phyloP scores from a whole-genome alignment of 2,113 vertebrate species.

The Cyphomyrus plagiostoma region DNA sequence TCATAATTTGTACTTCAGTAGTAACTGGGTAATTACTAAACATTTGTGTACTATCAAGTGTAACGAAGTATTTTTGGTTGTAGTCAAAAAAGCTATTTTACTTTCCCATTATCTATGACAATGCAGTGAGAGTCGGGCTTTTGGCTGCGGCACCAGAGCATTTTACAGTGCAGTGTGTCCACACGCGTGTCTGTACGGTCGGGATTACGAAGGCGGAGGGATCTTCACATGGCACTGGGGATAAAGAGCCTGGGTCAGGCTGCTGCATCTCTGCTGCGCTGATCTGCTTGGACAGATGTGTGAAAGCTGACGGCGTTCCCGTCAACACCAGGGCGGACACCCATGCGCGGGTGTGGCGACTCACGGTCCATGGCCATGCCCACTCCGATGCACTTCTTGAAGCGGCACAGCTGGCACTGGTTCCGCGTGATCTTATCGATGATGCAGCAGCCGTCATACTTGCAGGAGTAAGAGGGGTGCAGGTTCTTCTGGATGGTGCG shows the following conservation, averaged over 20 bases:
- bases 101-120: background rate
- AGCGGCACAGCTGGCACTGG: slow-evolving; percentile 96
- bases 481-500: slow-evolving; percentile 97
- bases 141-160: background rate
- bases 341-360: slow-evolving; percentile 29
- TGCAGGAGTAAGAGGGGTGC: slow-evolving; percentile 88
- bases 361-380: slow-evolving; percentile 77
- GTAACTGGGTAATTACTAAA: background rate
- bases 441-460: slow-evolving; percentile 91
- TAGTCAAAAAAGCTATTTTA: too few relatives aligned
- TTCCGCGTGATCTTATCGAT: slow-evolving; percentile 97
- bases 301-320: background rate
- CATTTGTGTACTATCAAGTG: too few relatives aligned
- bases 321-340: too few relatives aligned
- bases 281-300: background rate
- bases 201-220: background rate
- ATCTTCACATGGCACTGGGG: background rate
- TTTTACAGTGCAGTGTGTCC: background rate
- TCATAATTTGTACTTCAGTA: background rate
- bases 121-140: background rate
- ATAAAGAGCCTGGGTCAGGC: background rate
- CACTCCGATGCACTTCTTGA: slow-evolving; percentile 89
- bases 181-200: background rate
- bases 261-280: background rate
- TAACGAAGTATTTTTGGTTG: too few relatives aligned